Percentiles rank a stretch among this genome's conserved stretches.
Evolutionary conservation across 2,797 vertebrate species (phyloP).

Genomic region (Phoebastria nigripes): DNA sequence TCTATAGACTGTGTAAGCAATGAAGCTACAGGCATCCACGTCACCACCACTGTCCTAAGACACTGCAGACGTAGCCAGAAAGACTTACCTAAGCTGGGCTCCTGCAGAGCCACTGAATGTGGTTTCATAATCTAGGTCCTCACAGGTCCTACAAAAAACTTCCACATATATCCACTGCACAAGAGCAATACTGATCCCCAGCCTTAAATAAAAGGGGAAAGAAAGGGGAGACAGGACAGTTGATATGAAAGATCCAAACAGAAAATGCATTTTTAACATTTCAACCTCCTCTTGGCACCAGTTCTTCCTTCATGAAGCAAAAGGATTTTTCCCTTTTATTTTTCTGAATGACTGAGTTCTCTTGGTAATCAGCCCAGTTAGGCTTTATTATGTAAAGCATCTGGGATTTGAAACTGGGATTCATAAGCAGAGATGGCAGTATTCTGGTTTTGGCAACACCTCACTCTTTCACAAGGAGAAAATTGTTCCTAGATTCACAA

Average conservation of each 20-base stretch:
- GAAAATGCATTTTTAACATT: slow-evolving; percentile 62
- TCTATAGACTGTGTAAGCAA: neutral
- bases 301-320: slow-evolving; percentile 33
- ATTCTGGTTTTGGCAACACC: slow-evolving; percentile 56
- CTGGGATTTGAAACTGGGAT: slow-evolving; percentile 64
- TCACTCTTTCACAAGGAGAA: slow-evolving; percentile 49
- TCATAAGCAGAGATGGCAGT: slow-evolving; percentile 67
- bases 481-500: slow-evolving; percentile 37
- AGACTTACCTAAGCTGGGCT: slow-evolving; percentile 38
- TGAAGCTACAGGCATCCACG: neutral
- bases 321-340: slow-evolving; percentile 56
- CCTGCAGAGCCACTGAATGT: neutral
- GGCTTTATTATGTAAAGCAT: slow-evolving; percentile 70
- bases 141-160: neutral
- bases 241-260: slow-evolving; percentile 45
- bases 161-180: neutral
- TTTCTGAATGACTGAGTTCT: slow-evolving; percentile 61
- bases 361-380: slow-evolving; percentile 62
- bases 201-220: neutral
- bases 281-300: slow-evolving; percentile 26
- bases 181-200: neutral
- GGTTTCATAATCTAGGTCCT: neutral
- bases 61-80: neutral
- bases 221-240: neutral
- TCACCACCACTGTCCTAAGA: neutral